Conservation (phyloP, 2,113 vertebrate species). For the Pavo muticus region DNA sequence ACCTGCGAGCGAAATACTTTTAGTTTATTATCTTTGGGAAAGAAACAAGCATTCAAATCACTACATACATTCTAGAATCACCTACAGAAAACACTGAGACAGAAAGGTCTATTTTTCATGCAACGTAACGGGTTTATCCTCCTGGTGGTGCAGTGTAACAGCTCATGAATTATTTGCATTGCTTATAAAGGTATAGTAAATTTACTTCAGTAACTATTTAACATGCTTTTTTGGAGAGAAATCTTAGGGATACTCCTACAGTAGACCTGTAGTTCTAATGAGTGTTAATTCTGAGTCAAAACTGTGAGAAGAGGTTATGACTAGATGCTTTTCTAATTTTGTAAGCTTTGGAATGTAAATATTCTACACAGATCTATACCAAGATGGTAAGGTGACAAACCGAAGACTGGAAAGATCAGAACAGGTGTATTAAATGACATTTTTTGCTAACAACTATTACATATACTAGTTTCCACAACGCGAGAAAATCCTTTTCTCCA, state of each 20-base stretch:
- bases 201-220: background rate
- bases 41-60: constrained; percentile 1
- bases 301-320: background rate
- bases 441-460: background rate
- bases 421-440: background rate
- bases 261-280: background rate
- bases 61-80: background rate
- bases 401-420: background rate
- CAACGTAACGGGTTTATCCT: background rate
- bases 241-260: background rate
- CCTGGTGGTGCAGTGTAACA: accelerated
- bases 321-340: background rate
- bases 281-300: background rate
- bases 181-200: background rate
- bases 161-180: background rate
- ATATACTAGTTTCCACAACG: background rate
- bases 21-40: background rate
- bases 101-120: background rate
- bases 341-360: background rate
- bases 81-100: background rate
- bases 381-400: background rate
- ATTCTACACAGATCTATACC: background rate
- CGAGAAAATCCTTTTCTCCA: background rate
- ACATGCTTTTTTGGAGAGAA: background rate
- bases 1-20: background rate